Evolutionary conservation across 2,113 vertebrate genomes (phyloP).

Genomic region (Thryonomys swinderianus): DNA sequence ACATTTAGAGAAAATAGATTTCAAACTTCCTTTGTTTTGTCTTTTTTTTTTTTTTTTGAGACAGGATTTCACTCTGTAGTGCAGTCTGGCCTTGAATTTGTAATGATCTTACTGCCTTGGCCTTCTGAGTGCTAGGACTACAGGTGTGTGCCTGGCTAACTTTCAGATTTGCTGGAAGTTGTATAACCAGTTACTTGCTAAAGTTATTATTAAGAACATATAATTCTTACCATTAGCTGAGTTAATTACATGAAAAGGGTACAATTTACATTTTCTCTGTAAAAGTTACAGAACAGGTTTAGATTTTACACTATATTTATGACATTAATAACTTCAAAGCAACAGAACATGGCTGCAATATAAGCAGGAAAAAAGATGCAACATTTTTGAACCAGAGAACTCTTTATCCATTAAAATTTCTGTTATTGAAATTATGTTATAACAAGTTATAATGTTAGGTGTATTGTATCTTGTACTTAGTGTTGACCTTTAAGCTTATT

Average conservation of each 20-base stretch:
- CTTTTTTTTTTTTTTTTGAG: background rate
- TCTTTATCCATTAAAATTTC: slow-evolving; percentile 12
- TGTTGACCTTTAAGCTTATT: slow-evolving; percentile 26
- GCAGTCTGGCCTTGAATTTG: background rate
- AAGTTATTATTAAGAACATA: background rate
- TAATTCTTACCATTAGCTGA: background rate
- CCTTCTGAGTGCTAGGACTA: background rate
- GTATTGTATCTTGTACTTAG: slow-evolving; percentile 13
- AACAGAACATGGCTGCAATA: background rate
- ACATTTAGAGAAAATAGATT: slow-evolving; percentile 31
- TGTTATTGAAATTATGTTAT: background rate
- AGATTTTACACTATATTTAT: background rate
- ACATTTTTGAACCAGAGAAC: background rate
- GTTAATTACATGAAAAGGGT: background rate
- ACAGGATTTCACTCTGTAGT: background rate
- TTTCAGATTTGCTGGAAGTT: background rate
- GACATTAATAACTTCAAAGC: slow-evolving; percentile 9
- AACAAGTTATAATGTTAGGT: background rate
- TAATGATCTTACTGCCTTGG: background rate
- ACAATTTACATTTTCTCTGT: background rate
- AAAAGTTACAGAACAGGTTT: slow-evolving; percentile 7
- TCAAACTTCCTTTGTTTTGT: background rate
- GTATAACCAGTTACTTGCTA: slow-evolving; percentile 23
- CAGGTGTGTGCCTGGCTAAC: background rate
- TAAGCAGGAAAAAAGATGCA: too few relatives aligned